These are phyloP conservation scores for Oithona nana DNA, from an alignment of 2,888 invertebrate genomes.

Conservation along the genomic window DNA sequence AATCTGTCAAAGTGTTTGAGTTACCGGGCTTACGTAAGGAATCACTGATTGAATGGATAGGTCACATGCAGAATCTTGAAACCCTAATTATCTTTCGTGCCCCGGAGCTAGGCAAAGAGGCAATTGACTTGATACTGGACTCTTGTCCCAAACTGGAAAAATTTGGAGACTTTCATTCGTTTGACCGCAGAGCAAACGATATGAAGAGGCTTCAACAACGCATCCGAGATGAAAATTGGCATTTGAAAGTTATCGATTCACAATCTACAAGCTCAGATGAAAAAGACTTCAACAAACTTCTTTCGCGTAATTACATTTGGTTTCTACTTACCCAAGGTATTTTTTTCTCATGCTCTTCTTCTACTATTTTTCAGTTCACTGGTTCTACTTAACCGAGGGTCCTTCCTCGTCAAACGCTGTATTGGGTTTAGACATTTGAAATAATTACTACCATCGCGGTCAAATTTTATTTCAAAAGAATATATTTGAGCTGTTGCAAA, in stretches of 20 bases:
- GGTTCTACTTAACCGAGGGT: slow-evolving; percentile 9
- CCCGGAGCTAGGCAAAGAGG: not conserved
- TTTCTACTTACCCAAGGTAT: no score
- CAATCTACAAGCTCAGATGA: not conserved
- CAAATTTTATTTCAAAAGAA: not conserved
- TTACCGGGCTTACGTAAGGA: not conserved
- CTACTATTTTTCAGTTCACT: no score
- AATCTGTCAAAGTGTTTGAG: not conserved
- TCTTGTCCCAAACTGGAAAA: not conserved
- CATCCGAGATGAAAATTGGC: slow-evolving; percentile 5
- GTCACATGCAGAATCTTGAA: not conserved
- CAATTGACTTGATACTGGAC: not conserved
- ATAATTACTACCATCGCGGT: no score
- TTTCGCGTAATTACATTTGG: no score
- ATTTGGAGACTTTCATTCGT: slow-evolving; percentile 2
- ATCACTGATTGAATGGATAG: not conserved
- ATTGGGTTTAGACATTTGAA: no score
- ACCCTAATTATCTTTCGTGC: slow-evolving; percentile 4
- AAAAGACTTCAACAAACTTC: slow-evolving; percentile 10
- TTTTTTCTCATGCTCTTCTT: no score
- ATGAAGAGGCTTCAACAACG: not conserved
- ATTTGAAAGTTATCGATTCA: not conserved
- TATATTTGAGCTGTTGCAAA: not conserved
- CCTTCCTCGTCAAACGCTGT: no score
- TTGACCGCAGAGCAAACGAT: not conserved